phyloP scores from a whole-genome alignment of 92 coral and sea anemone species.

The Siderastrea radians region DNA sequence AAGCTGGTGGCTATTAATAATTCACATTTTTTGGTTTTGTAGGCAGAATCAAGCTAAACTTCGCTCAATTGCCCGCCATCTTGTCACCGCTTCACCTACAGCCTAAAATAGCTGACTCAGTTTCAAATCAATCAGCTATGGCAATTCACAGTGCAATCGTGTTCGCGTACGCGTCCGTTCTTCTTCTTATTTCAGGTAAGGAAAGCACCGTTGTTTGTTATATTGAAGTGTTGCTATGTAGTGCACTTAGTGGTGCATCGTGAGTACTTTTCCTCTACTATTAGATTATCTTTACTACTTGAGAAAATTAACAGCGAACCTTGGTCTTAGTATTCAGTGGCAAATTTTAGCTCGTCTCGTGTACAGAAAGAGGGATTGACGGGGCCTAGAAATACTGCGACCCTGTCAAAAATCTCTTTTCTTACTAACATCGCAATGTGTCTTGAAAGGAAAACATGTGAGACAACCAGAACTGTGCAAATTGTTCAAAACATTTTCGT shows the following conservation, averaged over 20 bases:
- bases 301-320: neutral
- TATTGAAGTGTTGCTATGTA: neutral
- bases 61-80: conserved; percentile 45
- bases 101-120: neutral
- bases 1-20: conserved; percentile 74
- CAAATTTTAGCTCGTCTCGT: neutral
- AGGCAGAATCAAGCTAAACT: conserved; percentile 67
- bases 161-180: neutral
- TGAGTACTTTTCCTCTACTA: neutral
- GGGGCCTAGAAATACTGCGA: neutral
- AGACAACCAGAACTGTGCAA: conserved; percentile 37
- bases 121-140: conserved; percentile 1
- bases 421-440: neutral
- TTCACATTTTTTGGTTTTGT: conserved; percentile 72
- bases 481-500: conserved; percentile 23
- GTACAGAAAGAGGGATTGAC: neutral
- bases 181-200: conserved; percentile 21
- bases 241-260: neutral
- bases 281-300: neutral
- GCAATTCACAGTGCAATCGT: neutral
- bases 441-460: neutral
- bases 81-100: conserved; percentile 60
- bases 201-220: neutral
- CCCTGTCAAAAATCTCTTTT: neutral
- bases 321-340: neutral